These are phyloP conservation scores for Toxotes chatareus DNA, from an alignment of 2,113 vertebrate genomes.

Conservation along the genomic window DNA sequence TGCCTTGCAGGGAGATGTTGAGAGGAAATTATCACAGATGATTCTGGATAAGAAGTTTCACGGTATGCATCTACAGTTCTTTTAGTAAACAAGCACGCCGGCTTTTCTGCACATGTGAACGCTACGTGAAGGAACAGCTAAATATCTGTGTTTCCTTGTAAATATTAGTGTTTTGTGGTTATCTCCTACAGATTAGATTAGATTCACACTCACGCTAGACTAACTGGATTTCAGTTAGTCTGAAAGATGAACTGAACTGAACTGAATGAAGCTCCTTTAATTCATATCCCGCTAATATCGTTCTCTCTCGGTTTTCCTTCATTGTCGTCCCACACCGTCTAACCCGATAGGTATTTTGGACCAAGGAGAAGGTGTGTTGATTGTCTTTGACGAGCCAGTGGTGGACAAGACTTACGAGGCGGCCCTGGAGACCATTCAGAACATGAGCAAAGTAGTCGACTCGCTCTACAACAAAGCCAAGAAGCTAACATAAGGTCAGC, in stretches of 20 bases:
- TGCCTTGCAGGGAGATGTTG: conserved; percentile 89
- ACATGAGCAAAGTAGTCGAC: conserved; percentile 99
- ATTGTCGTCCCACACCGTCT: background rate
- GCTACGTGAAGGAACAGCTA: background rate
- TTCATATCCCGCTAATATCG: background rate
- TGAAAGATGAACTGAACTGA: background rate
- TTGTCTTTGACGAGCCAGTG: conserved; percentile 93
- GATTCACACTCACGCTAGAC: background rate
- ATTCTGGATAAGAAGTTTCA: conserved; percentile 98
- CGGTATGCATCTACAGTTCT: conserved; percentile 78
- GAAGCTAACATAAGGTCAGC: conserved; percentile 96
- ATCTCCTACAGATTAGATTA: background rate
- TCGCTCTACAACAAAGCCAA: conserved; percentile 99
- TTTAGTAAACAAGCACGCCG: background rate
- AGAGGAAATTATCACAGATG: conserved; percentile 98
- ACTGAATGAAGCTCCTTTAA: background rate
- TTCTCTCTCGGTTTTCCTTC: background rate
- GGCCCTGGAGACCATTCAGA: conserved; percentile 96
- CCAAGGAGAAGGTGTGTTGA: conserved; percentile 96
- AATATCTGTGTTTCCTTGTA: background rate
- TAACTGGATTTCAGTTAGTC: too few species aligned
- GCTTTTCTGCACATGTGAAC: background rate
- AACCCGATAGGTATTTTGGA: conserved; percentile 90
- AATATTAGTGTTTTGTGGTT: background rate
- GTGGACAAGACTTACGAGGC: conserved; percentile 97